Conservation (phyloP, 2,113 vertebrate genomes). For the Oryzias javanicus region DNA sequence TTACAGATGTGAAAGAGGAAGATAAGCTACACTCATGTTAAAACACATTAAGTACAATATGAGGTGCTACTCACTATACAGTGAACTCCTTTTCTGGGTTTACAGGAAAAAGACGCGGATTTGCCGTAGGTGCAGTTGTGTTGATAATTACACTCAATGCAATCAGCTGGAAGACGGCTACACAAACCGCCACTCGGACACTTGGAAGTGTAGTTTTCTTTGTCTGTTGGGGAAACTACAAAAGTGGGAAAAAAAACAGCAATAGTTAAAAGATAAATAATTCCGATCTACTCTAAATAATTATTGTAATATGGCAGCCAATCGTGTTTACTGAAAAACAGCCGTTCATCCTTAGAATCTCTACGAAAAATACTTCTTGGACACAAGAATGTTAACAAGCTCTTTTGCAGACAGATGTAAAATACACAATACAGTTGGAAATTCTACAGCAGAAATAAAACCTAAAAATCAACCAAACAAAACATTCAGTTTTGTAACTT, state of each 20-base stretch:
- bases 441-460: too few species aligned
- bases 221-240: slow-evolving; percentile 55
- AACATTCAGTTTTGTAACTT: too few species aligned
- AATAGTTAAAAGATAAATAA: not conserved
- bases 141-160: slow-evolving; percentile 84
- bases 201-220: slow-evolving; percentile 53
- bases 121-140: slow-evolving; percentile 89
- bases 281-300: not conserved
- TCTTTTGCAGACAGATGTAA: too few species aligned
- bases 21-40: not conserved
- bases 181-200: slow-evolving; percentile 92
- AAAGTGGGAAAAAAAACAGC: not conserved
- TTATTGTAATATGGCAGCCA: not conserved
- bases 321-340: too few species aligned
- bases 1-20: not conserved
- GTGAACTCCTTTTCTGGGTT: slow-evolving; percentile 81
- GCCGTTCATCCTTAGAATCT: too few species aligned
- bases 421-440: too few species aligned
- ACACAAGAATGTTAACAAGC: too few species aligned
- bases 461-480: too few species aligned
- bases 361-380: too few species aligned
- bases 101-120: slow-evolving; percentile 81
- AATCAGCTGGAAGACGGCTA: slow-evolving; percentile 83
- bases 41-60: not conserved
- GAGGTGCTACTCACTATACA: slow-evolving; percentile 84